Evolutionary conservation across 2,888 invertebrate genomes (phyloP), one percentile per base, ranked within the genome.

Genomic region (Neocrepidodera transversa): DNA sequence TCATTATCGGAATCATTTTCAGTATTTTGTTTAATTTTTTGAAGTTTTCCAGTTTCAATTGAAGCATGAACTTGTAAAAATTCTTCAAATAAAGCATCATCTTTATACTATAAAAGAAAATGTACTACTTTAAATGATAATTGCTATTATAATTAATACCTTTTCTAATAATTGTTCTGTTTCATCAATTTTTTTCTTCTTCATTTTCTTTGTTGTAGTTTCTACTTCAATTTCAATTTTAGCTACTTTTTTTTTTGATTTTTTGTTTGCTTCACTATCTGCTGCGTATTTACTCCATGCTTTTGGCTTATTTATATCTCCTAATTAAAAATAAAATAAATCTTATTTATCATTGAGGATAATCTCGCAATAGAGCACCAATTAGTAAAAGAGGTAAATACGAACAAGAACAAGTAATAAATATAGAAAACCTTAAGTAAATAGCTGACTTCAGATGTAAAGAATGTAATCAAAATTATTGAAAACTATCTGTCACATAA

Each of bases 231-330:
- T 7, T 1, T 79, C 66, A 32, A 47, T 35, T 63, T 69, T 55
- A 47, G 65, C 63, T 47, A 76, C 70, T 8, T 67, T 69, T 62
- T 63, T 76, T 68, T 53, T 81, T 17, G 82, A 71, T 64, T 84
- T 85, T 69, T 85, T 85, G 71, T 84, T 86, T 3, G 86, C 85
- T 58, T 86, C 85, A 76, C 90, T 92, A 60, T 93, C 93, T 30
- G 85, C 78, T 0, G 95, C 86, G 82, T 96, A 90, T 82, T 95
- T 95, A 78, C 95, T 97, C 95, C 96, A 96, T 0, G 96, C 86
- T 78, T 92, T 87, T 1, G 95, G 93, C 78, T 96, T 96, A 50
- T 83, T 83, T 36, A 85, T 75, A 74, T 87, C 86, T 32, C 84
- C 85, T 76, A 62, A 57, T 52, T 20, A 50, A 53, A 49, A 60